Conservation (phyloP, 2,113 vertebrate genomes). For the Oncorhynchus kisutch region DNA sequence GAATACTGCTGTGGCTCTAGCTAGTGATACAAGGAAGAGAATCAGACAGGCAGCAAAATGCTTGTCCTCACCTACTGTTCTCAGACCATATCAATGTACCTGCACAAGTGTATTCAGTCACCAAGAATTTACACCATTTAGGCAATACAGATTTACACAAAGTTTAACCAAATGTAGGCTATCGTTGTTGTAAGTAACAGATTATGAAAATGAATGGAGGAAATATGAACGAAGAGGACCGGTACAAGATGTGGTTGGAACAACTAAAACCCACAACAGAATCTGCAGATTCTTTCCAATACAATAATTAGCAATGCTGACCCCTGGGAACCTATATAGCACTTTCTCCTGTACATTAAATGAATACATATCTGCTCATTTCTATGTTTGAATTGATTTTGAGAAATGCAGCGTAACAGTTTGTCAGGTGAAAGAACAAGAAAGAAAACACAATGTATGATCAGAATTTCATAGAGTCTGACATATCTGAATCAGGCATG, state of each 20-base stretch:
- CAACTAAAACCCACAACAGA: background rate
- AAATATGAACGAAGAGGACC: background rate
- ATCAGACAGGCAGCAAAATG: slow-evolving; percentile 9
- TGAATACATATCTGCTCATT: background rate
- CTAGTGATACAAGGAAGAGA: slow-evolving; percentile 13
- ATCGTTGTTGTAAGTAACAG: background rate
- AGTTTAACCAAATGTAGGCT: background rate
- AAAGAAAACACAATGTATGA: background rate
- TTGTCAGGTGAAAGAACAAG: background rate
- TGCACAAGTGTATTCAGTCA: slow-evolving; percentile 1
- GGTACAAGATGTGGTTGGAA: background rate
- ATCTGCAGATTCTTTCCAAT: background rate
- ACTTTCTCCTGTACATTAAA: background rate
- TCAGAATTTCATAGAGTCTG: background rate
- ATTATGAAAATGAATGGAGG: background rate
- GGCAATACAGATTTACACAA: background rate
- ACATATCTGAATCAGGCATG: background rate
- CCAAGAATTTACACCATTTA: background rate
- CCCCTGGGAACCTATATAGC: background rate
- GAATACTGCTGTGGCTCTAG: slow-evolving; percentile 26
- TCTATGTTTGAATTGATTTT: background rate
- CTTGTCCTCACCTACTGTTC: slow-evolving; percentile 25
- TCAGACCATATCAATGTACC: background rate
- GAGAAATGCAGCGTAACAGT: background rate
- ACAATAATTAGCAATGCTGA: background rate